Evolutionary conservation across 2,888 invertebrate genomes (phyloP).

Genomic region (Smittia aterrima): DNA sequence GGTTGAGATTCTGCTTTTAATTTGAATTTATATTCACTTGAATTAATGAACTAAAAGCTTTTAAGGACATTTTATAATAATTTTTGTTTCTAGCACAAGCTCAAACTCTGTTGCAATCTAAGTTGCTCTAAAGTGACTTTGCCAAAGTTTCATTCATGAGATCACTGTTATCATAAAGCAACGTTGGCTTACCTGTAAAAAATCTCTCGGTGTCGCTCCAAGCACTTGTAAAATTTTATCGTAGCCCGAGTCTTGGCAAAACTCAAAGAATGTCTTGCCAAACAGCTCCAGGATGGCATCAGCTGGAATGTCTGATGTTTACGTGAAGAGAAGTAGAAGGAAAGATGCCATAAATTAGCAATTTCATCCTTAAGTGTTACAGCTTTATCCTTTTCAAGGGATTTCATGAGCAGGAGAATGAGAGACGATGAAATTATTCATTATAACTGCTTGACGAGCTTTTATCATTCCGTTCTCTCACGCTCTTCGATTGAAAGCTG

Average conservation of each 20-base stretch:
- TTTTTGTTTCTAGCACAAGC: background rate
- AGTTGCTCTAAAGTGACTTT: too few species aligned
- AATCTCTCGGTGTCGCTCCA: conserved; percentile 92
- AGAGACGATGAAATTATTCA: too few species aligned
- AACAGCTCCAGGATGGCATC: conserved; percentile 85
- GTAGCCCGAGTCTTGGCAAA: conserved; percentile 96
- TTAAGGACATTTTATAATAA: background rate
- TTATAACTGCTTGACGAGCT: too few species aligned
- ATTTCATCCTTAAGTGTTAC: too few species aligned
- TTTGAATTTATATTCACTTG: background rate
- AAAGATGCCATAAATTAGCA: background rate
- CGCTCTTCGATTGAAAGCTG: background rate
- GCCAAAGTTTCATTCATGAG: too few species aligned
- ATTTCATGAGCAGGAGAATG: too few species aligned
- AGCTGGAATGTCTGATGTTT: conserved; percentile 79
- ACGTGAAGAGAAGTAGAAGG: background rate
- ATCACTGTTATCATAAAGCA: too few species aligned
- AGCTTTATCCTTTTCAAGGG: background rate
- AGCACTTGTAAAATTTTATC: conserved; percentile 92
- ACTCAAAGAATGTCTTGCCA: conserved; percentile 93
- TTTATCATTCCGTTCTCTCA: background rate
- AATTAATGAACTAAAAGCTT: background rate
- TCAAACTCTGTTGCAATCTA: background rate
- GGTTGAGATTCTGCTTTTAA: too few species aligned
- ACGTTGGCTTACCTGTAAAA: conserved; percentile 49